Percentiles rank a stretch among this genome's conserved stretches.
These are phyloP conservation scores for Acanthornis magna DNA, from an alignment of 2,797 vertebrate genomes.

Conservation along the genomic window DNA sequence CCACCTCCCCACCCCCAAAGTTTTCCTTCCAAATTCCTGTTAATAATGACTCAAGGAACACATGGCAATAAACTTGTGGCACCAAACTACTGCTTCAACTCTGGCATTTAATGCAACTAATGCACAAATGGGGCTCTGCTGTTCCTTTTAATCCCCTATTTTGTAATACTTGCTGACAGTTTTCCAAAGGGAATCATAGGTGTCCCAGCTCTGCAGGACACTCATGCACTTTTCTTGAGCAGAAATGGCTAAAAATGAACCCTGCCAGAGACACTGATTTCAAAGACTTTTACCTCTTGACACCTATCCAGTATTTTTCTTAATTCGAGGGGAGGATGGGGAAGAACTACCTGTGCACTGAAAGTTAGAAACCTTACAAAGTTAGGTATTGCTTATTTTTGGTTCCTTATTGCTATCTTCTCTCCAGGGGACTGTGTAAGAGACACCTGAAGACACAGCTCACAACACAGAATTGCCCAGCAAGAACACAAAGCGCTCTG, in stretches of 20 bases:
- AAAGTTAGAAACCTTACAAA: background rate
- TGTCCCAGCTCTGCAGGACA: background rate
- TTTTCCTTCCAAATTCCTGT: background rate
- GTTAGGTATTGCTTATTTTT: background rate
- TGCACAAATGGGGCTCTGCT: background rate
- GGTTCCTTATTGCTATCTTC: background rate
- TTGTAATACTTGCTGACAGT: rapidly evolving
- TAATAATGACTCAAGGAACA: background rate
- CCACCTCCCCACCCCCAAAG: background rate
- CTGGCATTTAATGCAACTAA: background rate
- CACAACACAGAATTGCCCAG: background rate
- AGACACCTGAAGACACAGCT: background rate
- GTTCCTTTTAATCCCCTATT: background rate
- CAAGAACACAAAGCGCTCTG: rapidly evolving
- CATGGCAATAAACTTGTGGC: background rate
- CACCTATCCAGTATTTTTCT: background rate
- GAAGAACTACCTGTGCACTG: background rate
- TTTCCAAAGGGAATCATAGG: background rate
- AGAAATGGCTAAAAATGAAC: background rate
- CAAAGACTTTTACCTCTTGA: background rate
- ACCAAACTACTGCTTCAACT: background rate
- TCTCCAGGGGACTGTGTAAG: background rate
- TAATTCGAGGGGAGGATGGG: rapidly evolving
- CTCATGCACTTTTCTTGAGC: background rate
- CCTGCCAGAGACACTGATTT: background rate